Evolutionary conservation across 2,888 invertebrate species (phyloP), one percentile per base, ranked within the genome.

Genomic region (Diogma glabrata): DNA sequence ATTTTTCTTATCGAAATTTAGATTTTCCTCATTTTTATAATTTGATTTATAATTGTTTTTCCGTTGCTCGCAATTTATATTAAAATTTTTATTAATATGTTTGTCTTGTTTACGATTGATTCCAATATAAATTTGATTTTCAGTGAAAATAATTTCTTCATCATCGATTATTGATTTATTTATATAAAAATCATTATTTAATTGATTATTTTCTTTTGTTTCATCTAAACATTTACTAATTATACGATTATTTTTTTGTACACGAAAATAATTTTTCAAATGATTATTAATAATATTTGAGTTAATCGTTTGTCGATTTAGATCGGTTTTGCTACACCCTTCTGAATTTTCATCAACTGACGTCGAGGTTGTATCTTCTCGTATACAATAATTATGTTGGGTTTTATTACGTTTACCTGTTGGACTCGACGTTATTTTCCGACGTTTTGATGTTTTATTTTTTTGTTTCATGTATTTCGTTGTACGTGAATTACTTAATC

Each of bases 61-160:
- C 75, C 51, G 69, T 72, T 47, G 77, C 80, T 67, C 71, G 72
- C 78, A 40, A 73, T 72, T 43, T 33, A 43, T 40, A 40, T 20
- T 22, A 38, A 14, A 6, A 14, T 38, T 4, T 17, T 19, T 8
- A 30, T 16, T 8, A 23, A 38, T 14, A 38, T 38, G n/a, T 38
- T 49, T 17, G n/a, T n/a, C n/a, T n/a, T n/a, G n/a, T n/a, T 8
- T 22, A 43, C 8, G 20, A 26, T 50, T 51, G 14, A 47, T 10
- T 12, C 52, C 51, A 16, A 56, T 51, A 51, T 52, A 56, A 33
- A 56, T 51, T 50, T 53, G 50, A 28, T 55, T 55, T 22, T 53
- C 55, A 9, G 56, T 50, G 28, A 56, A 55, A 9, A 51, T 30
- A n/a, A 56, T 50, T 16, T 49, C 50, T 10, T 51, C 53, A 23